These are phyloP conservation scores for Pardosa pseudoannulata DNA, from an alignment of 2,888 invertebrate genomes.

Conservation along the genomic window DNA sequence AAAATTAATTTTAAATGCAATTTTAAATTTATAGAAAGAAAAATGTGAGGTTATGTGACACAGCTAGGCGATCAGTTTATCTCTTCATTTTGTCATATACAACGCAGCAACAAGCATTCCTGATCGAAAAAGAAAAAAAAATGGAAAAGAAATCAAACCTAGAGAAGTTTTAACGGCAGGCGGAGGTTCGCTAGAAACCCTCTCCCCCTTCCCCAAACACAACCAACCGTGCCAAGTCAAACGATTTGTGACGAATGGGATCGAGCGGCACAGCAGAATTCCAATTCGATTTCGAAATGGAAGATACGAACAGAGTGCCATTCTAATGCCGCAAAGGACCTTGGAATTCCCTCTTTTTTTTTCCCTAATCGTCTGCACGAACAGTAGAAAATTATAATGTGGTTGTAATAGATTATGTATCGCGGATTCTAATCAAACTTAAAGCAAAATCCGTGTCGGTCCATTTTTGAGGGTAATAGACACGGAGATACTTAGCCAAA, in stretches of 20 bases:
- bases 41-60: no score
- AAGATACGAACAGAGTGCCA: constrained; percentile 1
- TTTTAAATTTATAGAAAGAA: no score
- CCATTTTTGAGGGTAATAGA: constrained; percentile 15
- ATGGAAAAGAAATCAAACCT: no score
- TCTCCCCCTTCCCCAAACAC: constrained; percentile 16
- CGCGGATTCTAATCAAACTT: constrained; percentile 53
- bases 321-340: constrained; percentile 44
- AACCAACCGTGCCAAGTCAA: constrained; percentile 58
- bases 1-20: no score
- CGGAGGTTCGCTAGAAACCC: not conserved
- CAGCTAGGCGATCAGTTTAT: no score
- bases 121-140: no score
- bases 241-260: constrained; percentile 67
- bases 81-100: no score
- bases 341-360: constrained; percentile 29
- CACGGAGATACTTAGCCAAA: not conserved
- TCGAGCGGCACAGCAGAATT: constrained; percentile 30
- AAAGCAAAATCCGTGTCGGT: constrained; percentile 58
- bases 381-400: constrained; percentile 55
- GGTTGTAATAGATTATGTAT: constrained; percentile 58
- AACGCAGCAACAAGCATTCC: no score
- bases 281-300: constrained; percentile 69
- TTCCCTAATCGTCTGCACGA: constrained; percentile 26
- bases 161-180: no score